Evolutionary conservation across 1,140 invertebrate genomes (phyloP).

Genomic region (Riptortus pedestris): DNA sequence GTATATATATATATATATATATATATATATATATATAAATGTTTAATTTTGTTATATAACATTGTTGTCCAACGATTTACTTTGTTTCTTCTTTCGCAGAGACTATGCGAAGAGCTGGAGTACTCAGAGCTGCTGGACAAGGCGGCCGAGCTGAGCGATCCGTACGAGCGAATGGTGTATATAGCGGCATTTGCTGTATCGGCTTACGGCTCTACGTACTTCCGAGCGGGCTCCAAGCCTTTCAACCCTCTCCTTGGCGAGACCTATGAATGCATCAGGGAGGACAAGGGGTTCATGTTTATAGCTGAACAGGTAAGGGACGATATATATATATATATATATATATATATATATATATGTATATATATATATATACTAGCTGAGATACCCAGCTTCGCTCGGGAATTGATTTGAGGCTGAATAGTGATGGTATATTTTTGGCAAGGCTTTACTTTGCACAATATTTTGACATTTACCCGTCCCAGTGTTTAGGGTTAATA

Average conservation of each 20-base stretch:
- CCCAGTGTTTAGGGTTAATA: too few species aligned
- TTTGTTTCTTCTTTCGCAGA: slow-evolving; percentile 37
- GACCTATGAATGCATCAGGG: slow-evolving; percentile 69
- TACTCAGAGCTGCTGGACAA: slow-evolving; percentile 69
- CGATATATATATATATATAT: too few species aligned
- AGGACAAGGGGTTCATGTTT: slow-evolving; percentile 68
- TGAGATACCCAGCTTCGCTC: too few species aligned
- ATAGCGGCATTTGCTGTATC: slow-evolving; percentile 76
- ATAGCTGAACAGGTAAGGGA: slow-evolving; percentile 54
- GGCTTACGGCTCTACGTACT: slow-evolving; percentile 64
- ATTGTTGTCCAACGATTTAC: background rate
- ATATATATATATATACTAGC: too few species aligned
- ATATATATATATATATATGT: too few species aligned
- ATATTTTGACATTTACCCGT: too few species aligned
- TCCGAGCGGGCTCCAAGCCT: slow-evolving; percentile 71
- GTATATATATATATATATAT: too few species aligned
- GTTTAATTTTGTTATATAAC: too few species aligned
- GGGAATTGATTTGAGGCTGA: too few species aligned
- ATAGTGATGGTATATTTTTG: too few species aligned
- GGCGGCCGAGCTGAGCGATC: slow-evolving; percentile 50
- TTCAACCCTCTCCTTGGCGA: slow-evolving; percentile 80
- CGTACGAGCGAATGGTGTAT: slow-evolving; percentile 56
- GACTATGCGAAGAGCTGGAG: slow-evolving; percentile 75
- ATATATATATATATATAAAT: too few species aligned
- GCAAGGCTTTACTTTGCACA: too few species aligned